A percentile compares a stretch with the other conserved stretches of the same genome.
phyloP scores from a whole-genome alignment of 2,888 invertebrate species.

The Megaustenia siamemsis region DNA sequence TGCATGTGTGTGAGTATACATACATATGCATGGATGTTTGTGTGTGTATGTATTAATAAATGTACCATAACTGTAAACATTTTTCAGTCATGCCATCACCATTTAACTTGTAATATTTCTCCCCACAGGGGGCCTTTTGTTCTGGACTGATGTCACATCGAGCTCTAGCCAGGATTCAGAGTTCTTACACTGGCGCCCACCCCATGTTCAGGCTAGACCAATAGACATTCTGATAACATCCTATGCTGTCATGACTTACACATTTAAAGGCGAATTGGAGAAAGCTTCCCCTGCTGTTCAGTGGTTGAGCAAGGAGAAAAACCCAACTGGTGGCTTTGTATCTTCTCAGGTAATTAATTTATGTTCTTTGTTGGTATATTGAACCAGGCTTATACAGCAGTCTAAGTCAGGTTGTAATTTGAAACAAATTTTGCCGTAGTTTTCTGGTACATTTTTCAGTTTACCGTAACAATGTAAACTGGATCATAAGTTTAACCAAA shows the following conservation, averaged over 20 bases:
- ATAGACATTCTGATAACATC: constrained; percentile 76
- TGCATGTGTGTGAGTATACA: no score
- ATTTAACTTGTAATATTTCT: not conserved
- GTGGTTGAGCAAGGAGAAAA: constrained; percentile 77
- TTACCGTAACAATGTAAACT: no score
- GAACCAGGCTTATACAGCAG: no score
- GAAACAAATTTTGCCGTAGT: no score
- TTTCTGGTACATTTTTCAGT: no score
- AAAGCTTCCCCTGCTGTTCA: constrained; percentile 72
- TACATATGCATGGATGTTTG: no score
- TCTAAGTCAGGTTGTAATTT: no score
- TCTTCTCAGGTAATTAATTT: constrained; percentile 78
- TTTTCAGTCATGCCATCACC: not conserved
- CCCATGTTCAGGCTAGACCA: constrained; percentile 64
- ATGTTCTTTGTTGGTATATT: no score
- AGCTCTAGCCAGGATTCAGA: not conserved
- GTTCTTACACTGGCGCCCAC: constrained; percentile 56
- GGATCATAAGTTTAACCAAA: no score
- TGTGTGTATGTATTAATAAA: no score
- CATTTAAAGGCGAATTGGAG: constrained; percentile 59
- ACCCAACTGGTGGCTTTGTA: constrained; percentile 77
- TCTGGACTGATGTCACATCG: constrained; percentile 63
- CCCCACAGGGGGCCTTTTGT: constrained; percentile 67
- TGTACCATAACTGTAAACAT: no score
- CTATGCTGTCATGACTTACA: constrained; percentile 75